Percentiles rank a stretch among this genome's conserved stretches.
Conservation (phyloP, 2,113 vertebrate species). For the Drymodes brunneopygia region DNA sequence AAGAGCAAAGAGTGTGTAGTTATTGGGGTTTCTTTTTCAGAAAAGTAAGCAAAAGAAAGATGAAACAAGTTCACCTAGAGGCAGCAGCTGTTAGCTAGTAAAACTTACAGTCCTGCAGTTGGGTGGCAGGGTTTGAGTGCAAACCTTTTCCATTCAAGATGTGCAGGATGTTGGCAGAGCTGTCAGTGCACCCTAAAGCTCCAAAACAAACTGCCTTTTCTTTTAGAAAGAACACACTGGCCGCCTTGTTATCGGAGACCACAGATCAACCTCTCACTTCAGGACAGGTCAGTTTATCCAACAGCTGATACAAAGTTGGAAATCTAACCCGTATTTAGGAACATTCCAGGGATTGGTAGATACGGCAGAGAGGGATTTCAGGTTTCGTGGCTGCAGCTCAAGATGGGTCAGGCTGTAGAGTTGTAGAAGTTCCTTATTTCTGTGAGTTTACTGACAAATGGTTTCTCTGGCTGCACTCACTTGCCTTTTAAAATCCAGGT, state of each 20-base stretch:
- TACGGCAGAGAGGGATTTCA: neutral
- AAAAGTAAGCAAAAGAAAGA: neutral
- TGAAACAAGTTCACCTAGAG: neutral
- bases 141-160: neutral
- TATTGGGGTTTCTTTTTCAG: neutral
- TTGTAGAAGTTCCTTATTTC: neutral
- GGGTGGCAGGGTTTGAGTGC: neutral
- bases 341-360: neutral
- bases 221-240: constrained; percentile 83
- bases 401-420: neutral
- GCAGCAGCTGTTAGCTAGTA: neutral
- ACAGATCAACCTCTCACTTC: constrained; percentile 84
- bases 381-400: neutral
- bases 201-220: constrained; percentile 63
- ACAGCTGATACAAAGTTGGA: neutral
- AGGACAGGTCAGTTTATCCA: constrained; percentile 79
- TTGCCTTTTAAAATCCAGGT: neutral
- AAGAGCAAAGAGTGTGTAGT: neutral
- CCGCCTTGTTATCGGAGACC: constrained; percentile 83
- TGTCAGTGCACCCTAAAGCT: constrained; percentile 72
- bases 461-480: neutral
- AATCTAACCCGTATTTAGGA: neutral
- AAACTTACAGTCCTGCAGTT: neutral
- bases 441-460: neutral
- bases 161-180: constrained; percentile 72